Evolutionary conservation across 2,797 vertebrate species (phyloP).

Genomic region (Meda fulgida): DNA sequence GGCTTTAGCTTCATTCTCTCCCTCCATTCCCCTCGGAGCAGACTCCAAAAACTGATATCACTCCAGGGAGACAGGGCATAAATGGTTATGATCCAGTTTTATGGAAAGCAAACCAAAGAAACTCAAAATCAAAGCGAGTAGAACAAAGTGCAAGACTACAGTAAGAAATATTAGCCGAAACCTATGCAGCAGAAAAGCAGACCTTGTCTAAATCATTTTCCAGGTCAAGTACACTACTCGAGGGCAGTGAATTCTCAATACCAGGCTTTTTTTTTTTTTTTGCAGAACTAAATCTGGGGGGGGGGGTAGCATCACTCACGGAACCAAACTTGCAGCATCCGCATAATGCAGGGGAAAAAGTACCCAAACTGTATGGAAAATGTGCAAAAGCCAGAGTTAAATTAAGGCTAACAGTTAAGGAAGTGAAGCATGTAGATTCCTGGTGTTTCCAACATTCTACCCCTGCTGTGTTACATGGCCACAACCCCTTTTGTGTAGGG

Average conservation of each 20-base stretch:
- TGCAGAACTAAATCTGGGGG: background rate
- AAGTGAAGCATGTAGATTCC: conserved; percentile 41
- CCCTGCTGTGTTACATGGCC: conserved; percentile 60
- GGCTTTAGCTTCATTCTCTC: conserved; percentile 4
- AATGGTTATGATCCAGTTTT: conserved; percentile 25
- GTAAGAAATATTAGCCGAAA: conserved; percentile 31
- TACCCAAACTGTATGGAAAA: conserved; percentile 27
- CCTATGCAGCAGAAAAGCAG: conserved; percentile 16
- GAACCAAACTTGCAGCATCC: conserved; percentile 12
- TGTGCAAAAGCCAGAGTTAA: conserved; percentile 35
- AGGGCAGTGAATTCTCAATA: background rate
- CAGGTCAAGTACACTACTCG: conserved; percentile 3
- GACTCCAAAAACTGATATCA: conserved; percentile 26
- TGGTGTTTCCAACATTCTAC: conserved; percentile 48
- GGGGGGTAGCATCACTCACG: background rate
- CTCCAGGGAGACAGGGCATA: conserved; percentile 32
- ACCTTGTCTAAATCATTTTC: conserved; percentile 16
- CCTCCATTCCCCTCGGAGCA: background rate
- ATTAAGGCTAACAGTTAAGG: conserved; percentile 25
- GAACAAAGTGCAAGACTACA: conserved; percentile 40
- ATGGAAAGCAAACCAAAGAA: conserved; percentile 44
- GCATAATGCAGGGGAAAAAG: background rate
- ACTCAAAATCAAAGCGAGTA: conserved; percentile 15
- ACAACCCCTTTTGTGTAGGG: conserved; percentile 56
- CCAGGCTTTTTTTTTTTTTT: background rate